Conservation (phyloP, 2,797 vertebrate species). For the Anniella stebbinsi region DNA sequence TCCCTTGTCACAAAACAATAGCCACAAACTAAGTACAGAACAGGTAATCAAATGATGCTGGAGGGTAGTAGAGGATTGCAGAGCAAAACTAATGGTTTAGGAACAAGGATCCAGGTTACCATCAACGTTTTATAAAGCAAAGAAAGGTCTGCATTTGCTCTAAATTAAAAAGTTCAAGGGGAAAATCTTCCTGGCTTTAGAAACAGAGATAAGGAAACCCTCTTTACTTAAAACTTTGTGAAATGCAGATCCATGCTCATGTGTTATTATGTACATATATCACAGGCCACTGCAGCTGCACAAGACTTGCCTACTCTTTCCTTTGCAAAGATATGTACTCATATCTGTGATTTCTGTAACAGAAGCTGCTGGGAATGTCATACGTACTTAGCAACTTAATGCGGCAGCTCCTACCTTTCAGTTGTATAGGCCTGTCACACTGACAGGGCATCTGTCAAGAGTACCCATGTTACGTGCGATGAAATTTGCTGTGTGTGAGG, state of each 20-base stretch:
- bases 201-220: conserved; percentile 25
- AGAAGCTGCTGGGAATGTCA: not conserved
- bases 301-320: conserved; percentile 25
- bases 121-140: conserved; percentile 54
- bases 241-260: not conserved
- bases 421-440: not conserved
- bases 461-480: not conserved
- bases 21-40: conserved; percentile 66
- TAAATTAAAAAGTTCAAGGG: conserved; percentile 41
- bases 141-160: conserved; percentile 44
- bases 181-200: not conserved
- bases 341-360: conserved; percentile 58
- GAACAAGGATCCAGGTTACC: conserved; percentile 50
- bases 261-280: not conserved
- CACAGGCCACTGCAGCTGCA: too few relatives aligned
- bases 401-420: not conserved
- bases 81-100: conserved; percentile 66
- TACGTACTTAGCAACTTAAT: not conserved
- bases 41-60: conserved; percentile 71
- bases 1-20: conserved; percentile 75
- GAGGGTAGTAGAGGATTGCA: conserved; percentile 68
- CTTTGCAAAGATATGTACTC: conserved; percentile 32
- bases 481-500: not conserved
- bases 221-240: conserved; percentile 12
- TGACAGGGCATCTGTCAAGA: not conserved